Evolutionary conservation across 2,113 vertebrate species (phyloP).

Genomic region (Cacatua alba): DNA sequence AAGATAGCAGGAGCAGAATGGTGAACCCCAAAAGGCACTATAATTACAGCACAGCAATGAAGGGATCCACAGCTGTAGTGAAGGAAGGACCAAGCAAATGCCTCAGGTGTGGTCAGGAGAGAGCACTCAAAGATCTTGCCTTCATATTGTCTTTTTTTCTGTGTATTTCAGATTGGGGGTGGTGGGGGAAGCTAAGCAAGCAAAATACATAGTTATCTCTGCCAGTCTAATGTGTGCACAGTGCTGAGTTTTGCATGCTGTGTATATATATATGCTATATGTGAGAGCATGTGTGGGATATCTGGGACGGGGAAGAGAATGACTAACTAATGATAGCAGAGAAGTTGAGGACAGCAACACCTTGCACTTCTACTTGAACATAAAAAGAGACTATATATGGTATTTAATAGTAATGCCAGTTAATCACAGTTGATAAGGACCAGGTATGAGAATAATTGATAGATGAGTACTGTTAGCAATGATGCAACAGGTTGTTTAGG

Average conservation of each 20-base stretch:
- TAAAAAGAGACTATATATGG: background rate
- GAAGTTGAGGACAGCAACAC: background rate
- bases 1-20: rapidly evolving
- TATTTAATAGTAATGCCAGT: background rate
- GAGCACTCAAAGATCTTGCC: rapidly evolving
- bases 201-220: background rate
- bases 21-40: background rate
- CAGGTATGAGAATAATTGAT: background rate
- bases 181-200: background rate
- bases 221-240: background rate
- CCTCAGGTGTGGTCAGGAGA: background rate
- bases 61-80: background rate
- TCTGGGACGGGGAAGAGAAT: background rate
- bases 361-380: background rate
- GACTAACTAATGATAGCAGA: background rate
- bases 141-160: background rate
- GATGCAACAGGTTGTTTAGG: background rate
- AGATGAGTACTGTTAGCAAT: background rate
- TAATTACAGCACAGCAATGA: background rate
- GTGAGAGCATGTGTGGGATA: background rate
- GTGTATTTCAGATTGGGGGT: rapidly evolving
- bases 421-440: background rate
- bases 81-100: background rate
- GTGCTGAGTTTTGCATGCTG: background rate
- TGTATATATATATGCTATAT: rapidly evolving